A percentile compares a stretch with the other conserved stretches of the same genome.
Conservation (phyloP, 1,140 invertebrate species). For the Prorops nasuta region DNA sequence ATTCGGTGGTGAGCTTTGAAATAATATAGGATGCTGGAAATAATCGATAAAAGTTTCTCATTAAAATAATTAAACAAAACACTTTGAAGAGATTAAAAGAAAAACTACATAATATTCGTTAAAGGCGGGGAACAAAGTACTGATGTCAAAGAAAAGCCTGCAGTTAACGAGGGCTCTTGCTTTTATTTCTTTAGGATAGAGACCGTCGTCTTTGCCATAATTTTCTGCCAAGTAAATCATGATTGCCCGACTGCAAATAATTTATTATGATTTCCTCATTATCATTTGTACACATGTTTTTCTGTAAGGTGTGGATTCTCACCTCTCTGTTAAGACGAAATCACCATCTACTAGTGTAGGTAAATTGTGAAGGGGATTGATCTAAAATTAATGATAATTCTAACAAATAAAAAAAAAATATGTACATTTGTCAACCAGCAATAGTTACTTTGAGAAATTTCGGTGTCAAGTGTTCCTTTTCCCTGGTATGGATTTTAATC, state of each 20-base stretch:
- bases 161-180: constrained; percentile 71
- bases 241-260: constrained; percentile 65
- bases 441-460: constrained; percentile 40
- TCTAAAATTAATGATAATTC: constrained; percentile 46
- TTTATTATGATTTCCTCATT: not conserved
- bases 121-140: not conserved
- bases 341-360: constrained; percentile 69
- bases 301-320: not conserved
- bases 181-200: constrained; percentile 70
- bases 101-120: constrained; percentile 1
- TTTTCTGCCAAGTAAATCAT: constrained; percentile 73
- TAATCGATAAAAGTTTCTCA: not conserved
- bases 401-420: not conserved
- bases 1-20: not conserved
- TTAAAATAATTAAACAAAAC: no score
- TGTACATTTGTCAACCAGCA: not conserved
- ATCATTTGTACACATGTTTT: not conserved
- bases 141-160: constrained; percentile 70
- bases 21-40: not conserved
- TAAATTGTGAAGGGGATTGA: constrained; percentile 70
- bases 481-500: constrained; percentile 51
- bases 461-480: constrained; percentile 53
- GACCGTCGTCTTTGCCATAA: constrained; percentile 62
- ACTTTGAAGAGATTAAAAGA: no score
- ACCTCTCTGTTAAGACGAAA: constrained; percentile 59